Evolutionary conservation across 2,888 invertebrate genomes (phyloP), one percentile per base, ranked within the genome.

Genomic region (Terebella lapidaria): DNA sequence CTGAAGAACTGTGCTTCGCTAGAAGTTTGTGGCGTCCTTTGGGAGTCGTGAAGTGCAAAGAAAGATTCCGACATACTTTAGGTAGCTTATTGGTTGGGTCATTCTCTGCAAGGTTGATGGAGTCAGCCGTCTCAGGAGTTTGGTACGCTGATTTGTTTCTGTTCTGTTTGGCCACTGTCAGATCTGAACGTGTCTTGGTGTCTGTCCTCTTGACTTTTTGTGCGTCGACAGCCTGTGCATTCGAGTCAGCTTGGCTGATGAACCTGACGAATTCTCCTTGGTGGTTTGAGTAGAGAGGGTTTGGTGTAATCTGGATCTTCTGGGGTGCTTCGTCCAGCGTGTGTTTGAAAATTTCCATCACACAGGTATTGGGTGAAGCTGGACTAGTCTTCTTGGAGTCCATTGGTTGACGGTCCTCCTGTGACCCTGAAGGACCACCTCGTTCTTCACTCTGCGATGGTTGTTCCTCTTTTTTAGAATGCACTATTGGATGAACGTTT

Each of bases 401-500:
- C 10, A 15, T n/a, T n/a, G 10, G 10, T n/a, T 10, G n/a, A 10
- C n/a, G 10, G 42, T 35, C 42, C 42, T 35, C n/a, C 42, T 35
- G 10, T 15, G 42, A 10, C 42, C n/a, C 42, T n/a, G n/a, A n/a
- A n/a, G n/a, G n/a, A 15, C n/a, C 42, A 10, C 10, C 10, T n/a
- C 10, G n/a, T 10, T 10, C n/a, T n/a, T 35, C 42, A 35, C n/a
- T n/a, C n/a, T 35, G 42, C 10, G 10, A 10, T 10, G 42, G 10
- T 10, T 10, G n/a, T n/a, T n/a, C 42, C n/a, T 35, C 42, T n/a
- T 10, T 35, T 35, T 35, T 35, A 10, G 42, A n/a, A 35, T 10
- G 10, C 10, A n/a, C 42, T 49, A 61, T 54, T 5, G 61, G 61
- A 18, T 61, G 61, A 1, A 61, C 61, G 56, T 61, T 61, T 49